Conservation (phyloP, 2,888 invertebrate genomes). For the Ariolimax columbianus region DNA sequence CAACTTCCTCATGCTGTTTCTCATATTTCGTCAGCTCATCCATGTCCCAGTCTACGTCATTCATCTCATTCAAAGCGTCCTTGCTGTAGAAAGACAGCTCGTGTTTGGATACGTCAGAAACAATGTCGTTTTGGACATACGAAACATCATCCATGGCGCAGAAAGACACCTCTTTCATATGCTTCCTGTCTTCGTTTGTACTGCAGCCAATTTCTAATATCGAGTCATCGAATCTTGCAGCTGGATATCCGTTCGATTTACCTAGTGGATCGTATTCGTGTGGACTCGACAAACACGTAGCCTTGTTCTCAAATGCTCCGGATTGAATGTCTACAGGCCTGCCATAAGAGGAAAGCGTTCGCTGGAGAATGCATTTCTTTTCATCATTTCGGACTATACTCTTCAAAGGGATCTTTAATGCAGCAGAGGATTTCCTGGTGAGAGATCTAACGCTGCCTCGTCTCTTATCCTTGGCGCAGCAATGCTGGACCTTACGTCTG, state of each 20-base stretch:
- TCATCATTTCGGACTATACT: conserved; percentile 41
- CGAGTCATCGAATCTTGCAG: neutral
- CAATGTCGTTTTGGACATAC: conserved; percentile 16
- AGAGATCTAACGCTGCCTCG: conserved; percentile 61
- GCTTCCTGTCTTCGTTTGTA: neutral
- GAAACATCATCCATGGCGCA: conserved; percentile 10
- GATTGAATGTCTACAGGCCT: conserved; percentile 26
- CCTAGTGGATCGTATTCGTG: conserved; percentile 60
- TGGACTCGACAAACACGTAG: conserved; percentile 55
- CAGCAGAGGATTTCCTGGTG: neutral
- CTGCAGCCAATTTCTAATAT: neutral
- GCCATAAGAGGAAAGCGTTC: conserved; percentile 46
- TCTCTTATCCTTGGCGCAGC: conserved; percentile 65
- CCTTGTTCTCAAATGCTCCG: conserved; percentile 14
- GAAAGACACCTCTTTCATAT: neutral
- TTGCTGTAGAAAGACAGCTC: conserved; percentile 35
- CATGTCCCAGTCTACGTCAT: conserved; percentile 2
- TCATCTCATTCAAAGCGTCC: conserved; percentile 34
- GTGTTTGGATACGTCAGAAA: neutral
- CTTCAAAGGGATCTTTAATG: conserved; percentile 25
- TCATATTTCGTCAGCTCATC: conserved; percentile 7
- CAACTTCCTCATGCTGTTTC: neutral
- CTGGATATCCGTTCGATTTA: conserved; percentile 11
- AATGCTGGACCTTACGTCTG: conserved; percentile 62
- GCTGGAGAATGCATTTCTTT: conserved; percentile 55